phyloP scores from a whole-genome alignment of 64 coral and sea anemone species.

The Montipora cactus region DNA sequence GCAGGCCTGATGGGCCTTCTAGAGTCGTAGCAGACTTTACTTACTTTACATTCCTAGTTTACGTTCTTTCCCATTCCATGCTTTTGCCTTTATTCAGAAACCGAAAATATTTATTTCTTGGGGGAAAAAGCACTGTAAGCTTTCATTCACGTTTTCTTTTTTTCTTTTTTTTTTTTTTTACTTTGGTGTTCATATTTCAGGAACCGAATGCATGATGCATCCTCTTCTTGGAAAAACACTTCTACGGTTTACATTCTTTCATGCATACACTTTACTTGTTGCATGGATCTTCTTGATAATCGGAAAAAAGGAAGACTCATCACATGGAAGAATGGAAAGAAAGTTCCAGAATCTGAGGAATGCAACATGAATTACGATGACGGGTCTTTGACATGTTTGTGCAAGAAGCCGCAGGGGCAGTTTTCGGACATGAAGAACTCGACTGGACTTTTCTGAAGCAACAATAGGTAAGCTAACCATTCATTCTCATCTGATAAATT shows the following conservation, averaged over 20 bases:
- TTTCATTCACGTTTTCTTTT: too few species aligned
- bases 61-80: too few species aligned
- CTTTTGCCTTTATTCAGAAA: too few species aligned
- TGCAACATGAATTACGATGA: constrained; percentile 34
- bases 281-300: constrained; percentile 35
- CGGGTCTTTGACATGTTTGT: constrained; percentile 18
- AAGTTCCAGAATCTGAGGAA: neutral
- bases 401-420: neutral
- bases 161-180: too few species aligned
- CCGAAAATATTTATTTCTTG: too few species aligned
- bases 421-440: neutral
- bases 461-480: constrained; percentile 22
- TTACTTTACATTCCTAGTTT: too few species aligned
- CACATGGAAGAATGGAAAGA: constrained; percentile 12
- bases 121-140: too few species aligned
- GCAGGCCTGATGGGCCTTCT: too few species aligned
- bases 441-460: constrained; percentile 47
- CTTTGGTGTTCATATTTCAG: neutral
- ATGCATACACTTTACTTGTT: neutral
- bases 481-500: too few species aligned
- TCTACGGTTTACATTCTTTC: neutral
- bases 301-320: constrained; percentile 3
- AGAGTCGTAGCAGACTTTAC: too few species aligned
- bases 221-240: constrained; percentile 9
- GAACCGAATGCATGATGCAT: neutral